Evolutionary conservation across 2,888 invertebrate genomes (phyloP), one percentile per base, ranked within the genome.

Genomic region (Parnassius glacialis): DNA sequence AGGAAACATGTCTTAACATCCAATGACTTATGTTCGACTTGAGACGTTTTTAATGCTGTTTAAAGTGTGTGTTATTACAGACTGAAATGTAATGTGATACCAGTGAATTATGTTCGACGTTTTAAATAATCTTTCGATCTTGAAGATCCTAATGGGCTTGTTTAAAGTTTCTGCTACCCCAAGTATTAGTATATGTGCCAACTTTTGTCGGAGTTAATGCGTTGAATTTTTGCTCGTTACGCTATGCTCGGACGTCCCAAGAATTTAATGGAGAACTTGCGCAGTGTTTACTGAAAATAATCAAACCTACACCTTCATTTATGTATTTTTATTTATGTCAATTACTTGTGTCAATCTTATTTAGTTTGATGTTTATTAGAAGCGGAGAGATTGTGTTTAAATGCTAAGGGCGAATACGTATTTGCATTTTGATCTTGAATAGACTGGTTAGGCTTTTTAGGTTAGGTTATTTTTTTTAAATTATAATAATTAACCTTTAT

Each of bases 171-270:
- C 41, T 42, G 52, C 45, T 10, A 45, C 42, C 55, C 47, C 42
- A 55, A 59, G 59, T 55, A 63, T 62, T 62, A 62, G 54, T 58
- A 63, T 63, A 55, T 63, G 52, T 25, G 25, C 45, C 52, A 59
- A 63, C 55, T 56, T 63, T 43, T 55, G 59, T 63, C 13, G 52
- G 5, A 5, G 41, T 13, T 42, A 51, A 2, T 41, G 20, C 3
- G 10, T 43, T 13, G 47, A 10, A 12, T 13, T 47, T 43, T 16
- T 34, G 45, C 58, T 62, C 47, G 55, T 55, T 59, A 57, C 52
- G 9, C 47, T 25, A 41, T 13, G 51, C 50, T 59, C 45, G 52
- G 61, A 56, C 56, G 41, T 44, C 55, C 42, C 45, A 45, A 41
- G 61, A 56, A 56, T 44, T 61, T 34, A 51, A 51, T 52, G 51